phyloP scores from a whole-genome alignment of 2,113 vertebrate species.

The Pseudopipra pipra region DNA sequence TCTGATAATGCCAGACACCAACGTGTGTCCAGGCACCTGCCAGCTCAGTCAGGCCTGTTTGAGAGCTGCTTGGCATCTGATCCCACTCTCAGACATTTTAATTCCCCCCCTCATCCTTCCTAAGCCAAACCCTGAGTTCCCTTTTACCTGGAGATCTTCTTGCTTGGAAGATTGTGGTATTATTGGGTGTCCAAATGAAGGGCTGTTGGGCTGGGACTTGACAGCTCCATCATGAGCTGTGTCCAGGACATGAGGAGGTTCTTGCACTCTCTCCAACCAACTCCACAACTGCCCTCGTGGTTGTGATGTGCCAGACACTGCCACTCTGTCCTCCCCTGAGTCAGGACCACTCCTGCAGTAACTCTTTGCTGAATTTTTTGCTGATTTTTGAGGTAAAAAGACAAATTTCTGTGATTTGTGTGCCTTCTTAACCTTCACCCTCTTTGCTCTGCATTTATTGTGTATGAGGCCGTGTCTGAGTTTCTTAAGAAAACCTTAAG shows the following conservation, averaged over 20 bases:
- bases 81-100: background rate
- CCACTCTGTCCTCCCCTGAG: background rate
- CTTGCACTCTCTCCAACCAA: background rate
- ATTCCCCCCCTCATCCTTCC: background rate
- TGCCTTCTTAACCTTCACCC: background rate
- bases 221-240: background rate
- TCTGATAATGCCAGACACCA: background rate
- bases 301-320: too few species aligned
- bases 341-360: background rate
- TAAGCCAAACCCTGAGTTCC: background rate
- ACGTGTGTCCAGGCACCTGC: rapidly evolving
- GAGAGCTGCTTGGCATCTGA: background rate
- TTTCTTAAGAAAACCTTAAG: background rate
- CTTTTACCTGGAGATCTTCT: background rate
- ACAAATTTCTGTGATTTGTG: background rate
- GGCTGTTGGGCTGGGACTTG: background rate
- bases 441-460: rapidly evolving
- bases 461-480: background rate
- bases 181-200: too few species aligned
- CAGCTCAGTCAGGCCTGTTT: background rate
- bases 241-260: background rate
- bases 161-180: background rate
- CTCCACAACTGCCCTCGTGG: background rate
- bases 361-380: background rate
- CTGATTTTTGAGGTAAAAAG: background rate